Evolutionary conservation across 2,113 vertebrate species (phyloP).

Genomic region (Columba janthina): DNA sequence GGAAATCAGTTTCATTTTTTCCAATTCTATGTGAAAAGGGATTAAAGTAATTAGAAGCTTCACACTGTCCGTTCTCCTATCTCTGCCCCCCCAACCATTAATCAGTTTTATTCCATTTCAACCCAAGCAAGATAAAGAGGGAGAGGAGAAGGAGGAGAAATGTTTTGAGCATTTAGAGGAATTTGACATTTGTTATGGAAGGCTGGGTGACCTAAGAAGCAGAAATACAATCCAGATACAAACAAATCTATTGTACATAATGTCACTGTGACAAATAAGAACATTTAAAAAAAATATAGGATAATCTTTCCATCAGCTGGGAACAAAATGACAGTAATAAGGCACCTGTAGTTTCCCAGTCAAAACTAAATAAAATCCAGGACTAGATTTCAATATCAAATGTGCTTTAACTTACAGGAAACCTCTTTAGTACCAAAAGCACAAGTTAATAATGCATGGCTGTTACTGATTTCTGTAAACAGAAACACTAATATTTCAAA

Average conservation of each 20-base stretch:
- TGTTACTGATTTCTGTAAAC: not conserved
- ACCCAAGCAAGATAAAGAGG: not conserved
- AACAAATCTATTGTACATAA: not conserved
- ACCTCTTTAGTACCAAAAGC: not conserved
- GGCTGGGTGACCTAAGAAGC: not conserved
- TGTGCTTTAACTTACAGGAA: not conserved
- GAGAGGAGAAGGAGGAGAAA: not conserved
- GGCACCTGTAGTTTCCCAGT: not conserved
- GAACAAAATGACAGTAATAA: not conserved
- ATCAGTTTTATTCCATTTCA: not conserved
- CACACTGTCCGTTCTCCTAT: not conserved
- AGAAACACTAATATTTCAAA: not conserved
- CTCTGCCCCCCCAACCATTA: not conserved
- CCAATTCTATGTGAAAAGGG: not conserved
- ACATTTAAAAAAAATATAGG: not conserved
- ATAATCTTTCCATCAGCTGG: not conserved
- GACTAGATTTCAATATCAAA: not conserved
- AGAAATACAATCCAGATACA: constrained; percentile 9
- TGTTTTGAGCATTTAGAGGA: not conserved
- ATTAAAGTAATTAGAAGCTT: constrained; percentile 20
- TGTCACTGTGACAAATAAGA: not conserved
- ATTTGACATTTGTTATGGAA: not conserved
- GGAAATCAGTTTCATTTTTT: not conserved
- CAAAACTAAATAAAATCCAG: not conserved
- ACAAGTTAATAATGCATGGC: not conserved